These are phyloP conservation scores for Plusia festucae DNA, from an alignment of 2,888 invertebrate genomes.

Conservation along the genomic window DNA sequence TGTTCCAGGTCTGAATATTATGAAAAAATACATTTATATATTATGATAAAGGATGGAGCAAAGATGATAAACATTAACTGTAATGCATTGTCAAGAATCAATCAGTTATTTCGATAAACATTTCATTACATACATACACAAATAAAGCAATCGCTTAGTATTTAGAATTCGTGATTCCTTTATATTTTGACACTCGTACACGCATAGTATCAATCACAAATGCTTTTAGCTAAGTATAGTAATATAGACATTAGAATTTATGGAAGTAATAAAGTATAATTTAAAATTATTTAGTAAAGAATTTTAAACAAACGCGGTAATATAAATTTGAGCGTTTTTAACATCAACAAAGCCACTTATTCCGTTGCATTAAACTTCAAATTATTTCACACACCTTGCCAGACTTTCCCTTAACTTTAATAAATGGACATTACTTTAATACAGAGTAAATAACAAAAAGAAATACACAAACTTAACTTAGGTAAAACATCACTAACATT, in stretches of 20 bases:
- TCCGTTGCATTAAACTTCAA: background rate
- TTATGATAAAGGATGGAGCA: background rate
- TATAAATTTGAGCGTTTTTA: slow-evolving; percentile 34
- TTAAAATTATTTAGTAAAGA: background rate
- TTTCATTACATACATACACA: slow-evolving; percentile 42
- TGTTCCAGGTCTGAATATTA: too few relatives aligned
- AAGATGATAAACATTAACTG: background rate
- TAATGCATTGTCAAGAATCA: slow-evolving; percentile 33
- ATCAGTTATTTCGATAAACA: slow-evolving; percentile 32
- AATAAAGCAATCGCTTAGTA: slow-evolving; percentile 17
- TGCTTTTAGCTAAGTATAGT: slow-evolving; percentile 32
- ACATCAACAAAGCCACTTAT: background rate
- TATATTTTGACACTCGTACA: slow-evolving; percentile 6
- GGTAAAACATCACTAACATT: slow-evolving; percentile 16
- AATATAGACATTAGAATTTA: slow-evolving; percentile 7
- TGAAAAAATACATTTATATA: too few relatives aligned
- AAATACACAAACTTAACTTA: background rate
- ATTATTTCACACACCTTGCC: background rate
- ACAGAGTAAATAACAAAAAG: background rate
- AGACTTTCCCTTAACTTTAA: background rate
- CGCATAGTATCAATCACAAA: slow-evolving; percentile 28
- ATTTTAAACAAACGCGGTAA: slow-evolving; percentile 28
- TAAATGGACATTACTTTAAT: slow-evolving; percentile 2
- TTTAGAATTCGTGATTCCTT: slow-evolving; percentile 25
- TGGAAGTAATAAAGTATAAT: background rate